Conservation (phyloP, 2,888 invertebrate genomes). For the Leptinotarsa rubiginosa region DNA sequence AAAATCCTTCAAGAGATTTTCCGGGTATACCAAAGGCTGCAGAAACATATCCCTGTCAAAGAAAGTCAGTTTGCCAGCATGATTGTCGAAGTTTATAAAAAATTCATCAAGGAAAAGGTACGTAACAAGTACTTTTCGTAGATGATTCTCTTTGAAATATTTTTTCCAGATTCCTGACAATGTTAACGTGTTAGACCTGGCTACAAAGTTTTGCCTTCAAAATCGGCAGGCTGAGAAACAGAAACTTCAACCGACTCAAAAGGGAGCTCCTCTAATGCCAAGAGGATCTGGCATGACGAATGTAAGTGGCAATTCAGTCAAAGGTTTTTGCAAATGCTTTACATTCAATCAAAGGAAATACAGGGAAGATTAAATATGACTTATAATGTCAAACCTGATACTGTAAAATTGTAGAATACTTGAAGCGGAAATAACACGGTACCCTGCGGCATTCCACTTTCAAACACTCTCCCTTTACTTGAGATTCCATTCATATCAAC, state of each 20-base stretch:
- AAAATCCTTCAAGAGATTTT: slow-evolving; percentile 72
- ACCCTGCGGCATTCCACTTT: too few species aligned
- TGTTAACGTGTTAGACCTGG: slow-evolving; percentile 74
- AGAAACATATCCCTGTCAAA: slow-evolving; percentile 73
- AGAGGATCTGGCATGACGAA: slow-evolving; percentile 49
- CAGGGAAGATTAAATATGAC: too few species aligned
- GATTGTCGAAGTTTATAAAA: slow-evolving; percentile 78
- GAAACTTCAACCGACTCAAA: slow-evolving; percentile 59
- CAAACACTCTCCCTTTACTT: too few species aligned
- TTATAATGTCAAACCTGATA: too few species aligned
- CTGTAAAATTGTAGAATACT: too few species aligned
- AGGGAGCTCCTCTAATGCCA: slow-evolving; percentile 42
- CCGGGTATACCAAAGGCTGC: slow-evolving; percentile 76
- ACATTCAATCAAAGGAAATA: background rate
- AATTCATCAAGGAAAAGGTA: slow-evolving; percentile 72
- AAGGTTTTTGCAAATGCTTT: background rate
- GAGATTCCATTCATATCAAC: too few species aligned
- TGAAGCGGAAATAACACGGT: too few species aligned
- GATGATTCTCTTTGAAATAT: background rate
- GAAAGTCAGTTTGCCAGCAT: slow-evolving; percentile 74
- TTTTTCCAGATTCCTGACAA: slow-evolving; percentile 68
- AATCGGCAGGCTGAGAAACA: slow-evolving; percentile 72
- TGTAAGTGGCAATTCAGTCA: slow-evolving; percentile 41
- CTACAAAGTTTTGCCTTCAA: slow-evolving; percentile 78
- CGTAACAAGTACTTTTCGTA: slow-evolving; percentile 32